Percentiles rank a stretch among this genome's conserved stretches.
phyloP scores from a whole-genome alignment of 92 coral and sea anemone species.

The Muricea muricata region DNA sequence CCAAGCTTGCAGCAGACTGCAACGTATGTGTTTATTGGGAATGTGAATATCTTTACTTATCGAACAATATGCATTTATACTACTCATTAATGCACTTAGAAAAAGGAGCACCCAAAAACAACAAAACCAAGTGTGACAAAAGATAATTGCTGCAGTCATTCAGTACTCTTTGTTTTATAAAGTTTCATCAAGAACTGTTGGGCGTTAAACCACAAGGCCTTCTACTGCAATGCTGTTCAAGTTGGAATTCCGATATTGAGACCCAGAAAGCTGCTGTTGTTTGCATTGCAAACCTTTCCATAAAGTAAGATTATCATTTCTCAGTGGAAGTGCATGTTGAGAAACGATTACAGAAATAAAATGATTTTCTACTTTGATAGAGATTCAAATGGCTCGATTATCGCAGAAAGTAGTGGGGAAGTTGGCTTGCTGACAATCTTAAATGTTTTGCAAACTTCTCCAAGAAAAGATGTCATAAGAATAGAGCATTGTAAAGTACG shows the following conservation, averaged over 20 bases:
- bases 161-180: no score
- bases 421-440: conserved; percentile 20
- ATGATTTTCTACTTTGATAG: background rate
- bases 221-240: conserved; percentile 60
- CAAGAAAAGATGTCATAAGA: conserved; percentile 24
- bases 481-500: conserved; percentile 51
- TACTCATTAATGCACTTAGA: no score
- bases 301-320: conserved; percentile 18
- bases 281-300: conserved; percentile 74
- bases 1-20: no score
- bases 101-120: no score
- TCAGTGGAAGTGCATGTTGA: background rate
- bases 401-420: conserved; percentile 20
- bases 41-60: no score
- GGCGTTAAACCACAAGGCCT: conserved; percentile 74
- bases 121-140: no score
- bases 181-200: conserved; percentile 76
- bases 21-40: no score
- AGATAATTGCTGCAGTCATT: background rate
- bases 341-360: background rate
- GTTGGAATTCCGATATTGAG: conserved; percentile 67
- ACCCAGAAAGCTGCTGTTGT: conserved; percentile 73
- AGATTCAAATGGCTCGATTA: conserved; percentile 33
- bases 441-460: conserved; percentile 28
- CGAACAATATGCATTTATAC: no score